A percentile compares a stretch with the other conserved stretches of the same genome.
phyloP scores from a whole-genome alignment of 2,797 vertebrate species.

The Phalanger gymnotis region DNA sequence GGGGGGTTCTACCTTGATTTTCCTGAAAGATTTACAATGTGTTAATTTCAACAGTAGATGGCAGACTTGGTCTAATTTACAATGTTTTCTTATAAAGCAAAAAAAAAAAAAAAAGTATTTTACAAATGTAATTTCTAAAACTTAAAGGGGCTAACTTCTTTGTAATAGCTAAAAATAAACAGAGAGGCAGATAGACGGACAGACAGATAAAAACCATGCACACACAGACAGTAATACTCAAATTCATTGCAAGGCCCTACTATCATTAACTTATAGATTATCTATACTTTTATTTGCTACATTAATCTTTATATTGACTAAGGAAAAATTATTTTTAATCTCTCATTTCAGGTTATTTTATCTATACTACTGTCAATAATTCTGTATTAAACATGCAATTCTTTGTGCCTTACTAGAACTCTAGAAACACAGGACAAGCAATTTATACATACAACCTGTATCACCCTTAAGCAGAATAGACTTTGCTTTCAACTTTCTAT shows the following conservation, averaged over 20 bases:
- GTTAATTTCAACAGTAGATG: constrained; percentile 84
- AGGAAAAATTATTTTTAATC: constrained; percentile 14
- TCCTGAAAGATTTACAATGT: constrained; percentile 67
- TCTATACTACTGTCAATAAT: constrained; percentile 48
- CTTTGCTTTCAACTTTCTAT: constrained; percentile 37
- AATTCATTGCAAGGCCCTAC: neutral
- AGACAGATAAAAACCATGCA: neutral
- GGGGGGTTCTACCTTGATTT: neutral
- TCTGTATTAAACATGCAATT: constrained; percentile 29
- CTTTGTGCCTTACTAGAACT: constrained; percentile 41
- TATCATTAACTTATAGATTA: constrained; percentile 16
- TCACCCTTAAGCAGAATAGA: constrained; percentile 38
- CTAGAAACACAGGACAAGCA: neutral
- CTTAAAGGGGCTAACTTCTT: constrained; percentile 28
- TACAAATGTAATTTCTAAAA: constrained; percentile 36
- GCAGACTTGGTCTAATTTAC: constrained; percentile 83
- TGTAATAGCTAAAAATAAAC: neutral
- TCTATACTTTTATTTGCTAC: constrained; percentile 9
- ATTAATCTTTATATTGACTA: constrained; percentile 28
- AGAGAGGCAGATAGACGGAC: fast-evolving
- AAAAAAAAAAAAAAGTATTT: constrained; percentile 52
- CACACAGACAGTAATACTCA: neutral
- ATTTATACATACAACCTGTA: neutral
- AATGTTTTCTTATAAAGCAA: constrained; percentile 8
- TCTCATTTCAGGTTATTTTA: constrained; percentile 59